Evolutionary conservation across 2,797 vertebrate genomes (phyloP), one percentile per base, ranked within the genome.

Genomic region (Limnodromus scolopaceus): DNA sequence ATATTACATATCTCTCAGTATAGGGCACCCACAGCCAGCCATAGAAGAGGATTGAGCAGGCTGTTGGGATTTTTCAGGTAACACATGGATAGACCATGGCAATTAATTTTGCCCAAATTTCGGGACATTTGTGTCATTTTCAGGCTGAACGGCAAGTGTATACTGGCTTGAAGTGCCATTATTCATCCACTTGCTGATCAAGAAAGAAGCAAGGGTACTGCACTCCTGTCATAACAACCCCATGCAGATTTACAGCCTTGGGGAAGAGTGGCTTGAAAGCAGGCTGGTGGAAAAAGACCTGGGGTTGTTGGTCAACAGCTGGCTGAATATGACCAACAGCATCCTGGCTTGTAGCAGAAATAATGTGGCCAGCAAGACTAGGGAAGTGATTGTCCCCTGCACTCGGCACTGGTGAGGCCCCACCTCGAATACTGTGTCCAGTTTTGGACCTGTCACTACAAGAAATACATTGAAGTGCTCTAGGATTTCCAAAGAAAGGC

Each of bases 101-200:
- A 89, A 95, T 92, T 96, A 97, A 98, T 97, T 97, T 97, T 94
- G 93, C 64, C 87, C 86, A 92, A 28, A 97, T 97, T 96, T 94
- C 60, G 81, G 46, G 34, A 72, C 54, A 72, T 86, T 92, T 87
- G 49, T 84, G 94, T 93, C 70, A 92, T 97, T 89, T 95, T 76
- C 92, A 96, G 83, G 24, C 82, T 97, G 83, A 88, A 94, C 96
- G 51, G 57, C 23, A 84, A 61, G 49, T 76, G 74, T 92, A 91
- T 96, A 95, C 71, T 78, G 60, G 53, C 78, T 94, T 93, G 79
- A 83, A 89, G 69, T 58, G 46, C 55, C 87, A 87, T 82, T 88
- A 68, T 87, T 97, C 94, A 85, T 58, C 84, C 38, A 76, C 72
- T 92, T 87, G 87, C 89, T 97, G 91, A 97, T 96, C 86, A 74